phyloP scores from a whole-genome alignment of 2,113 vertebrate species.

The Tiliqua scincoides region DNA sequence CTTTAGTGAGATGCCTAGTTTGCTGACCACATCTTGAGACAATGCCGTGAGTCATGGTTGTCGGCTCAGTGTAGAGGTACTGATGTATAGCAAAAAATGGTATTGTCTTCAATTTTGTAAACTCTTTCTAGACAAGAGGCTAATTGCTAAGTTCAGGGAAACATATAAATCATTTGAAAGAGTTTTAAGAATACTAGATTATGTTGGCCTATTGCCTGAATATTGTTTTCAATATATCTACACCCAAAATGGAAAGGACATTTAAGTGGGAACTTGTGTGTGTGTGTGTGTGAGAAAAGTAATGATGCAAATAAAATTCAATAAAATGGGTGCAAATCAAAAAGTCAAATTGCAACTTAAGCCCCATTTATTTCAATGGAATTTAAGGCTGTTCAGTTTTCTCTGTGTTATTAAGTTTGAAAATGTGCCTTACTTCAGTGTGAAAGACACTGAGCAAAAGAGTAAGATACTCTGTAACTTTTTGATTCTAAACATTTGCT shows the following conservation, averaged over 20 bases:
- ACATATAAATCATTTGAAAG: neutral
- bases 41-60: neutral
- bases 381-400: constrained; percentile 39
- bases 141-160: neutral
- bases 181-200: neutral
- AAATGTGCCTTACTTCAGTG: neutral
- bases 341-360: constrained; percentile 1
- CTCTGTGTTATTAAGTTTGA: neutral
- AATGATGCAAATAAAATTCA: neutral
- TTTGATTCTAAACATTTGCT: neutral
- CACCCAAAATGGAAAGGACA: neutral
- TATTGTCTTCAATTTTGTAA: neutral
- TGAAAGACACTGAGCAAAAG: constrained; percentile 15
- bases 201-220: neutral
- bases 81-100: neutral
- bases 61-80: neutral
- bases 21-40: constrained; percentile 49
- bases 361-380: constrained; percentile 35
- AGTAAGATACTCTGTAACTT: neutral
- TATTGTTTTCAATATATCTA: neutral
- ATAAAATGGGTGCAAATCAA: neutral
- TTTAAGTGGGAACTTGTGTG: neutral
- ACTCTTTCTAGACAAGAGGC: neutral
- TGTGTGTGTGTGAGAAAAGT: neutral
- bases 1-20: constrained; percentile 40